Conservation (phyloP, 2,797 vertebrate genomes). For the Clarias laeviceps region DNA sequence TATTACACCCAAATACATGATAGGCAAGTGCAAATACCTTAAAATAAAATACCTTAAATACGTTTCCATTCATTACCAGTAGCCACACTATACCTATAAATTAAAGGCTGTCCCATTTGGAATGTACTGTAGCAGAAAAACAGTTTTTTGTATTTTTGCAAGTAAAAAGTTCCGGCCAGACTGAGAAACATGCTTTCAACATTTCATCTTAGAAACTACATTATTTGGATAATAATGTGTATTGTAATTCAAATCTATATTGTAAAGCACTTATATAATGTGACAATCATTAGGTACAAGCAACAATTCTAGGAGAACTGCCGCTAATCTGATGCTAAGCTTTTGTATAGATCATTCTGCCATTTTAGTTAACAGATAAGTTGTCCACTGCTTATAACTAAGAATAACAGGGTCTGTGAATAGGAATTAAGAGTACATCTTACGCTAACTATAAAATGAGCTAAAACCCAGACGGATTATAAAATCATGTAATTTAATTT, state of each 20-base stretch:
- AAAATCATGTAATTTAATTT: not conserved
- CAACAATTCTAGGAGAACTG: not conserved
- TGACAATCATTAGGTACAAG: not conserved
- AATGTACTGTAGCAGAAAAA: not conserved
- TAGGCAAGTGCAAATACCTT: too few relatives aligned
- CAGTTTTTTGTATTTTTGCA: not conserved
- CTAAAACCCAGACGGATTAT: not conserved
- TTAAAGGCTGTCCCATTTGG: not conserved
- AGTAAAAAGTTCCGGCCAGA: not conserved
- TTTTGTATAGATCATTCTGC: constrained; percentile 1
- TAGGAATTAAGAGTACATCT: not conserved
- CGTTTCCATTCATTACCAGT: not conserved
- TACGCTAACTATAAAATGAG: not conserved
- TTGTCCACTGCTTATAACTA: not conserved
- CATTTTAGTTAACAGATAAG: not conserved
- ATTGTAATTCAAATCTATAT: not conserved
- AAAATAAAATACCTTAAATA: not conserved
- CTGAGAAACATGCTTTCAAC: not conserved
- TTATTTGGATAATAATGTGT: not conserved
- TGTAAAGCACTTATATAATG: not conserved
- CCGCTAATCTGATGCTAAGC: too few relatives aligned
- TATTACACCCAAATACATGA: not conserved
- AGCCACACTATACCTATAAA: not conserved
- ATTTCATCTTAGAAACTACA: too few relatives aligned
- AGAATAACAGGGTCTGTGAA: not conserved